Evolutionary conservation across 2,888 invertebrate genomes (phyloP).

Genomic region (Andrena bicolor): DNA sequence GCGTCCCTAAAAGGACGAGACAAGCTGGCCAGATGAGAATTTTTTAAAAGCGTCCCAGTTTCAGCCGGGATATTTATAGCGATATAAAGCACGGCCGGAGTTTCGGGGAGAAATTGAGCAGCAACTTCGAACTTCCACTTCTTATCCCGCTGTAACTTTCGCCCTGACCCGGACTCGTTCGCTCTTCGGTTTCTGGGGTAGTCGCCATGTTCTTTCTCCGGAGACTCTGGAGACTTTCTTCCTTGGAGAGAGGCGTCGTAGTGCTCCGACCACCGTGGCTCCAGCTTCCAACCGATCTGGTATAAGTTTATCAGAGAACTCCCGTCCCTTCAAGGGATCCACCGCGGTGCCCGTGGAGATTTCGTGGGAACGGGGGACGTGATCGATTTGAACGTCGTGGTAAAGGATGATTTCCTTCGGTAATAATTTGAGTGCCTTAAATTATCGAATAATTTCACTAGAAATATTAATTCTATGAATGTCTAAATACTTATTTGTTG

Average conservation of each 20-base stretch:
- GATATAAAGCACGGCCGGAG: conserved; percentile 53
- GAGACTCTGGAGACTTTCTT: conserved; percentile 12
- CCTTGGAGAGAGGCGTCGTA: conserved; percentile 23
- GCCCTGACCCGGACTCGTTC: conserved; percentile 20
- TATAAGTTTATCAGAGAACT: conserved; percentile 54
- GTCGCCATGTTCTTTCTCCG: conserved; percentile 3
- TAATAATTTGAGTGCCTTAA: neutral
- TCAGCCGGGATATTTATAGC: conserved; percentile 59
- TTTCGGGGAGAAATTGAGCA: conserved; percentile 61
- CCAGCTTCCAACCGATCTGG: conserved; percentile 34
- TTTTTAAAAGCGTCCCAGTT: conserved; percentile 54
- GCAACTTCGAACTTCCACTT: conserved; percentile 56
- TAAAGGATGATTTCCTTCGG: neutral
- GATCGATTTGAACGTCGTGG: neutral
- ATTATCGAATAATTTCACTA: too few relatives aligned
- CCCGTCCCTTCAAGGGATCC: conserved; percentile 1
- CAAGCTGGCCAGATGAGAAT: conserved; percentile 37
- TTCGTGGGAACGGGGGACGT: neutral
- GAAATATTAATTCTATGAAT: too few relatives aligned
- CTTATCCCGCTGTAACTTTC: conserved; percentile 59
- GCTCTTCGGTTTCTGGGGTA: conserved; percentile 10
- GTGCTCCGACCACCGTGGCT: conserved; percentile 22
- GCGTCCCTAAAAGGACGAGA: conserved; percentile 24
- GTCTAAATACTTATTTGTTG: too few relatives aligned
- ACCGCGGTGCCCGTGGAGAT: neutral